Evolutionary conservation across 2,888 invertebrate species (phyloP).

Genomic region (Metacarcinus magister): DNA sequence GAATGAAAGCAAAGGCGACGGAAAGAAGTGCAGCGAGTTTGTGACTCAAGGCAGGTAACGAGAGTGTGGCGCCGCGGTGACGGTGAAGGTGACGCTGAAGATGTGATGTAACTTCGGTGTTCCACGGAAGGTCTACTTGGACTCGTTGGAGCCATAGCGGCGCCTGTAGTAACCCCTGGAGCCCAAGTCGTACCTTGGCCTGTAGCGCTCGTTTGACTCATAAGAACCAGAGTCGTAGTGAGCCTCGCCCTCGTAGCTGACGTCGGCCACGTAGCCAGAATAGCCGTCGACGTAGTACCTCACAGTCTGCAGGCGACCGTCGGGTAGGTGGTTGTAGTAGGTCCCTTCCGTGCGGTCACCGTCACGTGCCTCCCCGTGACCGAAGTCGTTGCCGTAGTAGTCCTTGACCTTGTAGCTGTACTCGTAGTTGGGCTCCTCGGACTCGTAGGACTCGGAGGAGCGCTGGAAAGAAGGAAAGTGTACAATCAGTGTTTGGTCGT

Average conservation of each 20-base stretch:
- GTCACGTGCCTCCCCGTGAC: conserved; percentile 69
- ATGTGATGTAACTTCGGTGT: not conserved
- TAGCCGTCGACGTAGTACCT: conserved; percentile 73
- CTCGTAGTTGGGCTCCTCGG: conserved; percentile 62
- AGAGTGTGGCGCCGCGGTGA: not conserved
- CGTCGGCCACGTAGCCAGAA: conserved; percentile 75
- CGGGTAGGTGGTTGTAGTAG: conserved; percentile 73
- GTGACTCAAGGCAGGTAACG: not conserved
- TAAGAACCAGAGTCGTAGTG: conserved; percentile 62
- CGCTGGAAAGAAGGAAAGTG: not conserved
- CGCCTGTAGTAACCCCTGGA: not conserved
- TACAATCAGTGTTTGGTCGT: not conserved
- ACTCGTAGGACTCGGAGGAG: conserved; percentile 35
- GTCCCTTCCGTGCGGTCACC: conserved; percentile 67
- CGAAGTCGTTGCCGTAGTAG: conserved; percentile 74
- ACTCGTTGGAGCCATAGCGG: not conserved
- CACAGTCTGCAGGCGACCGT: conserved; percentile 77
- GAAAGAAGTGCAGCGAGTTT: not conserved
- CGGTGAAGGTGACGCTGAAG: not conserved
- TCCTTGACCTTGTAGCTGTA: conserved; percentile 67
- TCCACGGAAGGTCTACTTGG: not conserved
- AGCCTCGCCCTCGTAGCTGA: conserved; percentile 76
- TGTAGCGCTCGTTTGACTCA: not conserved
- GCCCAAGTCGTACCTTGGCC: conserved; percentile 29
- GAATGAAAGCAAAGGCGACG: not conserved